These are phyloP conservation scores for Myripristis jacobus DNA, from an alignment of 2,797 vertebrate genomes.

Conservation along the genomic window DNA sequence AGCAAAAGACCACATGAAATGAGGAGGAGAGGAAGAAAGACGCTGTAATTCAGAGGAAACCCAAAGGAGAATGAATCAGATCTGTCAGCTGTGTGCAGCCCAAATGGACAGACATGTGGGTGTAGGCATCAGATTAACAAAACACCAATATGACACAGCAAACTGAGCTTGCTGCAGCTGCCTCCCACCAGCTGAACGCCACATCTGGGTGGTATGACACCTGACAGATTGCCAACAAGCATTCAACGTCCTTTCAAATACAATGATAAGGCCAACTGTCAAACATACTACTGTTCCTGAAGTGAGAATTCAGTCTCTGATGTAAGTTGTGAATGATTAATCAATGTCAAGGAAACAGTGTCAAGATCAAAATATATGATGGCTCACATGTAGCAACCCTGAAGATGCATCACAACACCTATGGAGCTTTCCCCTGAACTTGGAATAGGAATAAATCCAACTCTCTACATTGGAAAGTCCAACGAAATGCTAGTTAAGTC, in stretches of 20 bases:
- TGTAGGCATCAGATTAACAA: constrained; percentile 8
- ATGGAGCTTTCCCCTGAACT: no score
- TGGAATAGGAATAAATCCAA: no score
- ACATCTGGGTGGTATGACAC: constrained; percentile 44
- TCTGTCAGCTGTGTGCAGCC: background rate
- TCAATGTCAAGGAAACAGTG: no score
- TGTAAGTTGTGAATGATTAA: background rate
- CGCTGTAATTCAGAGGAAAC: constrained; percentile 4
- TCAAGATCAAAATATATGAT: no score
- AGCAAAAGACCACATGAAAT: background rate
- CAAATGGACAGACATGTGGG: background rate
- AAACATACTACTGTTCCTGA: background rate
- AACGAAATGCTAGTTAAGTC: no score
- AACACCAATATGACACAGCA: constrained; percentile 49
- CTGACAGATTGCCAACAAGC: constrained; percentile 13
- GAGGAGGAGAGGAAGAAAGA: constrained; percentile 8
- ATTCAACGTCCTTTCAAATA: background rate
- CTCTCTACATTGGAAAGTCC: no score
- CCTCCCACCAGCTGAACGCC: constrained; percentile 30
- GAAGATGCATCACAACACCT: no score
- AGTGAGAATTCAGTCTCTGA: background rate
- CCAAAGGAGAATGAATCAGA: constrained; percentile 1
- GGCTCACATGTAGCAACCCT: no score
- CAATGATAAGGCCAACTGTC: background rate
- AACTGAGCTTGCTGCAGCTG: constrained; percentile 37